phyloP scores from a whole-genome alignment of 2,888 invertebrate genomes.

The Monoplex corrugatus region DNA sequence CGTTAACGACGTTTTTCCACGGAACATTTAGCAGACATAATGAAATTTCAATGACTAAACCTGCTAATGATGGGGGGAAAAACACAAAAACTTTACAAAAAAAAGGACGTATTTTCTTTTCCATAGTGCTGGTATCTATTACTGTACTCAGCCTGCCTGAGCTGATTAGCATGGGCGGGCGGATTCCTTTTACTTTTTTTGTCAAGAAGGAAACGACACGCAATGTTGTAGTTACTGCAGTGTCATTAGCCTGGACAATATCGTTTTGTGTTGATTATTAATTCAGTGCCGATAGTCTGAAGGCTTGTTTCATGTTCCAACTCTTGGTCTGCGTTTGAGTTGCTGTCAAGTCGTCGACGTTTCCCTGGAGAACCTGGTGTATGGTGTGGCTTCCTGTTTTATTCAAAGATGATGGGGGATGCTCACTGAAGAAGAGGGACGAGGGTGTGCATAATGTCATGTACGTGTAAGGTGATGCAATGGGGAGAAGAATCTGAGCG shows the following conservation, averaged over 20 bases:
- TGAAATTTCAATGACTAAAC: conserved; percentile 42
- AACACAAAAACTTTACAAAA: too few relatives aligned
- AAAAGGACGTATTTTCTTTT: conserved; percentile 21
- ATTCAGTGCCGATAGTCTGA: conserved; percentile 23
- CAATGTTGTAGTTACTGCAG: conserved; percentile 22
- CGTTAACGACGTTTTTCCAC: background rate
- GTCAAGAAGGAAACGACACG: conserved; percentile 22
- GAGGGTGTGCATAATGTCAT: background rate
- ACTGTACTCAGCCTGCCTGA: conserved; percentile 23
- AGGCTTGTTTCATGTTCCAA: background rate
- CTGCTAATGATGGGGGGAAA: too few relatives aligned
- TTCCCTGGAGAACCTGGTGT: background rate
- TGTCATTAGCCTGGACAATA: conserved; percentile 31
- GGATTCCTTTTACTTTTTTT: too few relatives aligned
- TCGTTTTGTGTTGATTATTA: conserved; percentile 44
- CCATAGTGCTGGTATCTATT: background rate
- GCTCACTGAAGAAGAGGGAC: background rate
- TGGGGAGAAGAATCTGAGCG: background rate
- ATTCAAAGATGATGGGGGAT: conserved; percentile 9
- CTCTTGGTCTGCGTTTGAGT: background rate
- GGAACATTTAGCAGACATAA: conserved; percentile 9
- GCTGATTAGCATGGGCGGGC: conserved; percentile 32
- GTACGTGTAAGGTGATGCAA: background rate
- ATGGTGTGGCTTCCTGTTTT: conserved; percentile 22
- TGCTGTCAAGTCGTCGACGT: background rate